Conservation (phyloP, 2,888 invertebrate genomes). For the Volucella zonaria region DNA sequence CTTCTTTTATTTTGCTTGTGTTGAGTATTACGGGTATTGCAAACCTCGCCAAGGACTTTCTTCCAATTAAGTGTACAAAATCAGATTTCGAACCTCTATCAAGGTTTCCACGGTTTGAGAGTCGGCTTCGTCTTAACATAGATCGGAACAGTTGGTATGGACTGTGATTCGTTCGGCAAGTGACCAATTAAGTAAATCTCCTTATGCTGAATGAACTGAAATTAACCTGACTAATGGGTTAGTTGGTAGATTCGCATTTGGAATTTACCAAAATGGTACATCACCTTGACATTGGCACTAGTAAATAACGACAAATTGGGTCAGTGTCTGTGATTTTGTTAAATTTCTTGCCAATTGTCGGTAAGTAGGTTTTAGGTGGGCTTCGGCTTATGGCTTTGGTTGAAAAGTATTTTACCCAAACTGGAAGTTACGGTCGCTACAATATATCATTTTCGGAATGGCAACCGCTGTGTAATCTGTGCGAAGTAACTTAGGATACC, state of each 20-base stretch:
- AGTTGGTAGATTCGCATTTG: neutral
- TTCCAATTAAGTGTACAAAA: conserved; percentile 14
- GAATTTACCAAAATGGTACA: conserved; percentile 28
- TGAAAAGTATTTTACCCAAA: too few relatives aligned
- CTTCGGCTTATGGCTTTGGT: too few relatives aligned
- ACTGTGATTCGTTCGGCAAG: conserved; percentile 1
- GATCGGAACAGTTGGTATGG: neutral
- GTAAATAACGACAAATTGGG: conserved; percentile 1
- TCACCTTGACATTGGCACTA: conserved; percentile 44
- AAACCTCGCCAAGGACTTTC: neutral
- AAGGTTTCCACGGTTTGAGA: neutral
- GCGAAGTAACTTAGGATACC: too few relatives aligned
- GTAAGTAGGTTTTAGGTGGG: too few relatives aligned
- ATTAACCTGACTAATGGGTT: conserved; percentile 31
- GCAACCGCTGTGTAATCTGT: too few relatives aligned
- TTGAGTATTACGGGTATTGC: neutral
- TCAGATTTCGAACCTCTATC: neutral
- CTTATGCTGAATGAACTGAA: conserved; percentile 15
- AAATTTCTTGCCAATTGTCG: too few relatives aligned
- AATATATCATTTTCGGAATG: too few relatives aligned
- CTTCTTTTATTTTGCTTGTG: neutral
- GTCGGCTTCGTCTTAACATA: conserved; percentile 5
- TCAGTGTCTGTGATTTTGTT: conserved; percentile 2
- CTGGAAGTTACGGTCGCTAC: too few relatives aligned
- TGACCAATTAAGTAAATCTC: conserved; percentile 35